These are phyloP conservation scores for Sinocyclocheilus rhinocerous DNA, from an alignment of 2,113 vertebrate species.

Conservation along the genomic window DNA sequence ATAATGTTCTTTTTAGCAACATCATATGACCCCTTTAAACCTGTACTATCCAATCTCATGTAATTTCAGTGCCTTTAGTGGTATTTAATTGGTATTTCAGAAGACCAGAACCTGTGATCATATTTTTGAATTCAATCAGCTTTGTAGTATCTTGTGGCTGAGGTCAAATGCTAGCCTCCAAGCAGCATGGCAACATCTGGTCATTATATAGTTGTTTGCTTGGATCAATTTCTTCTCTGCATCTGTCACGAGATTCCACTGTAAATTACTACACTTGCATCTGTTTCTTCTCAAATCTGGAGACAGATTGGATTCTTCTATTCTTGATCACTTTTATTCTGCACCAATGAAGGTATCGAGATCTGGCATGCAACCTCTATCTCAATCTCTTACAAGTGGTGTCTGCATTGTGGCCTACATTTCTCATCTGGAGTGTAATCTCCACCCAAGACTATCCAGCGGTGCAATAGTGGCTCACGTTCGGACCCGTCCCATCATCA, in stretches of 20 bases:
- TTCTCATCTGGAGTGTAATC: conserved; percentile 7
- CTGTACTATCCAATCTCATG: background rate
- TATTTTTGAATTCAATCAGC: background rate
- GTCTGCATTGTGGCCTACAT: conserved; percentile 18
- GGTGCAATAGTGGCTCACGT: background rate
- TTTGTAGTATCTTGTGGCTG: background rate
- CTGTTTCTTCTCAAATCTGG: conserved; percentile 3
- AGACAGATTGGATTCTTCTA: background rate
- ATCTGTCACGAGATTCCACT: background rate
- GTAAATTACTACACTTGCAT: background rate
- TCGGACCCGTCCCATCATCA: background rate
- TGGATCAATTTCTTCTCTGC: background rate
- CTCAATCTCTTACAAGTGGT: background rate
- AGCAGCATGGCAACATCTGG: background rate
- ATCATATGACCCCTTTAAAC: no score
- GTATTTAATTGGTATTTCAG: background rate
- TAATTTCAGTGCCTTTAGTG: background rate
- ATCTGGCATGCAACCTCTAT: background rate
- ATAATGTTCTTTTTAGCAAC: no score
- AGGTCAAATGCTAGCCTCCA: background rate
- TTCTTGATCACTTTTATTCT: background rate
- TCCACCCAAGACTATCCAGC: conserved; percentile 27
- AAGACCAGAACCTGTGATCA: background rate
- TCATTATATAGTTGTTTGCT: background rate
- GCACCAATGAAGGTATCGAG: background rate